A percentile compares a stretch with the other conserved stretches of the same genome.
Conservation (phyloP, 2,888 invertebrate genomes). For the Epistrophe grossulariae region DNA sequence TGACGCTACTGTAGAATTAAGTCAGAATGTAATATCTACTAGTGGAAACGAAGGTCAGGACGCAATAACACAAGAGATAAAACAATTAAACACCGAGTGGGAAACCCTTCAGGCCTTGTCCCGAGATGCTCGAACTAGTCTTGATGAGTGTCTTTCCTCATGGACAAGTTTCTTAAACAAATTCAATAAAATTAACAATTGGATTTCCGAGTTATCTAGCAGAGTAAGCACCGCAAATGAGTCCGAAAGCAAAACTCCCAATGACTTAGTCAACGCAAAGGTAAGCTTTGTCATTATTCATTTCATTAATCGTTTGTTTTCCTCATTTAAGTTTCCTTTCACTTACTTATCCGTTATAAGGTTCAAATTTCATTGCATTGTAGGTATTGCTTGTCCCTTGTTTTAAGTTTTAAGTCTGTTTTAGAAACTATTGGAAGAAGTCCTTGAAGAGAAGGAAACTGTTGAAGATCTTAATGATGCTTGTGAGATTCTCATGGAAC, state of each 20-base stretch:
- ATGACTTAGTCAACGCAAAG: slow-evolving; percentile 90
- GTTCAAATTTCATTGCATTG: slow-evolving; percentile 21
- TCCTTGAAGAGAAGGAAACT: slow-evolving; percentile 89
- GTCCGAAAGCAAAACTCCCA: slow-evolving; percentile 90
- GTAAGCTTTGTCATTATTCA: slow-evolving; percentile 83
- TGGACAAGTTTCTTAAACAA: slow-evolving; percentile 93
- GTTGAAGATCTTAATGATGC: slow-evolving; percentile 94
- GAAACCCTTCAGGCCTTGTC: slow-evolving; percentile 91
- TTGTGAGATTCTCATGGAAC: slow-evolving; percentile 94
- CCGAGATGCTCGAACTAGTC: slow-evolving; percentile 89
- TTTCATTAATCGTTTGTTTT: slow-evolving; percentile 15
- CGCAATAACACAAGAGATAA: slow-evolving; percentile 91
- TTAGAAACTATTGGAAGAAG: slow-evolving; percentile 89
- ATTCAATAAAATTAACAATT: slow-evolving; percentile 89
- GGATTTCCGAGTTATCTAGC: slow-evolving; percentile 89
- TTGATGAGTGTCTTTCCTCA: slow-evolving; percentile 90
- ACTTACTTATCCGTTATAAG: slow-evolving; percentile 17
- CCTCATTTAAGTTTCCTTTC: slow-evolving; percentile 13
- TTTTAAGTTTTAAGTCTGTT: slow-evolving; percentile 32
- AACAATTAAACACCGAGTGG: slow-evolving; percentile 92
- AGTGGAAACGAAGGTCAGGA: slow-evolving; percentile 94
- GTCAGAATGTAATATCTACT: slow-evolving; percentile 89
- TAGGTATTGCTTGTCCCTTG: not conserved
- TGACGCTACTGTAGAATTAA: slow-evolving; percentile 89
- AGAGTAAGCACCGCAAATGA: slow-evolving; percentile 88